These are phyloP conservation scores for Morinoia aosen DNA, from an alignment of 2,888 invertebrate genomes.

Conservation along the genomic window DNA sequence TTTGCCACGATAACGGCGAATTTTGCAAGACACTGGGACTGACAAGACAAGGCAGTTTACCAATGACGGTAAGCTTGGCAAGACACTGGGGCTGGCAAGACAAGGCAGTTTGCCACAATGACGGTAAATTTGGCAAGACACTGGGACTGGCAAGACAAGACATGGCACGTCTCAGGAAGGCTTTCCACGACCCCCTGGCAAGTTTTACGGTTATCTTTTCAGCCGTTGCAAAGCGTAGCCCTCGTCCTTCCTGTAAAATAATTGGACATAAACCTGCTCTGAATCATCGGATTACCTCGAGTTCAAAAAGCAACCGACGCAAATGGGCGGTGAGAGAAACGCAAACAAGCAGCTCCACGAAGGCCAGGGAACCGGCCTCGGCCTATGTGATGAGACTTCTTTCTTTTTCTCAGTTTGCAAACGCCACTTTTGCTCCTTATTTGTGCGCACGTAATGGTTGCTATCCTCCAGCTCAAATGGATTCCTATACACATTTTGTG, in stretches of 20 bases:
- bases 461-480: not conserved
- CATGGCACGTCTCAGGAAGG: not conserved
- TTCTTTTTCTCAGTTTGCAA: not conserved
- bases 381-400: not conserved
- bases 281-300: constrained; percentile 48
- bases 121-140: not conserved
- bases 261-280: constrained; percentile 41
- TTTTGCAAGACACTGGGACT: no score
- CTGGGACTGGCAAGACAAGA: not conserved
- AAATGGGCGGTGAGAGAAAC: constrained; percentile 34
- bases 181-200: not conserved
- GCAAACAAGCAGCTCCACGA: constrained; percentile 12
- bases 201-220: constrained; percentile 34
- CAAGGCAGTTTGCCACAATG: not conserved
- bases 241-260: constrained; percentile 29
- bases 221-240: constrained; percentile 25
- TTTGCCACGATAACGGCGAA: no score
- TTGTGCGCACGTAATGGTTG: not conserved
- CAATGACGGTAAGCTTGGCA: not conserved
- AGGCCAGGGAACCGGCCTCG: not conserved
- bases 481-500: not conserved
- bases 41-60: no score
- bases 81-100: not conserved
- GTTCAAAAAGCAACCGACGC: constrained; percentile 47
- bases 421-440: not conserved